A percentile compares a stretch with the other conserved stretches of the same genome.
These are phyloP conservation scores for Melinopterus prodromus DNA, from an alignment of 2,888 invertebrate genomes.

Conservation along the genomic window DNA sequence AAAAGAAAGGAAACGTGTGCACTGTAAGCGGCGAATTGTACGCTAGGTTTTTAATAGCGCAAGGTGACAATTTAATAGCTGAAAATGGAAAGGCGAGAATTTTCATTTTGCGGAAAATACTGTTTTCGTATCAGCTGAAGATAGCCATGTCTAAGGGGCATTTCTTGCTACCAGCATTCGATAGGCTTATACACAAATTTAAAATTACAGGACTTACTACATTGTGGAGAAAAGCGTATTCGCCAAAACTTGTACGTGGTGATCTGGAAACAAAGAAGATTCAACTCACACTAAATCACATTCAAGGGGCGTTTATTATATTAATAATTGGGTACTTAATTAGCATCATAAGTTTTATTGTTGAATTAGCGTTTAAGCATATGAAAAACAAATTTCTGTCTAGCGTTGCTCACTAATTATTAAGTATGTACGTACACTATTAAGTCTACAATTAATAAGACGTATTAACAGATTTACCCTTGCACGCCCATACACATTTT, in stretches of 20 bases:
- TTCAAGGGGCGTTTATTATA: conserved; percentile 10
- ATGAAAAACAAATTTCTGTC: not conserved
- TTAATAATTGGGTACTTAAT: not conserved
- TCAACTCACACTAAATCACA: not conserved
- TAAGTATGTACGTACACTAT: too few species aligned
- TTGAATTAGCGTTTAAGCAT: not conserved
- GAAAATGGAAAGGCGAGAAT: conserved; percentile 41
- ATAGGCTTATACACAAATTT: conserved; percentile 60
- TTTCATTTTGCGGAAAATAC: conserved; percentile 50
- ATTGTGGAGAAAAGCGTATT: conserved; percentile 54
- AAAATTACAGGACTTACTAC: conserved; percentile 63
- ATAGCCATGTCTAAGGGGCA: conserved; percentile 65
- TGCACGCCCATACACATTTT: too few species aligned
- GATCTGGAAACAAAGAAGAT: conserved; percentile 31
- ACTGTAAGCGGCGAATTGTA: conserved; percentile 47
- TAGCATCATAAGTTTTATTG: conserved; percentile 6
- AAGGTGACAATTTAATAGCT: conserved; percentile 35
- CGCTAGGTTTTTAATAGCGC: conserved; percentile 42
- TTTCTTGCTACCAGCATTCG: conserved; percentile 63
- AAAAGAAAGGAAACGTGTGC: conserved; percentile 43
- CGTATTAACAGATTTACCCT: too few species aligned
- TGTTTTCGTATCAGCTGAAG: conserved; percentile 66
- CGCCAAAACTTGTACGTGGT: conserved; percentile 58
- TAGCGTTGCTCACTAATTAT: not conserved
- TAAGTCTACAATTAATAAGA: too few species aligned